Base-by-base conservation (phyloP, 1,140 invertebrate species). In the Macrostomum lignano region DNA sequence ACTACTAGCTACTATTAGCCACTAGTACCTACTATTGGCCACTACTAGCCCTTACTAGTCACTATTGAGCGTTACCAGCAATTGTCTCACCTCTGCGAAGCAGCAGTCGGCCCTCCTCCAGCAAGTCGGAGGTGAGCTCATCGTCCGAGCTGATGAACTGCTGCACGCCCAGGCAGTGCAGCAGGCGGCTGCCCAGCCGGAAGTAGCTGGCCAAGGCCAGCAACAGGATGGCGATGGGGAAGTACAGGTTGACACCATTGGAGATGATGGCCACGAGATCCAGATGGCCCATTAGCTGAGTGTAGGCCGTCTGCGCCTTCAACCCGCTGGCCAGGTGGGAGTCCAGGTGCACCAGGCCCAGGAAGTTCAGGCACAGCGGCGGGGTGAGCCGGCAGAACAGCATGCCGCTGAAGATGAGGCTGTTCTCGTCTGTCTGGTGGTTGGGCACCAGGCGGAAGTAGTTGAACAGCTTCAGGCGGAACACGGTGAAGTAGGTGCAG, bases 241-340 rank as follows among this genome's bases (percentile, higher is more conserved):
- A 91, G 52, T 96, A 98, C 24, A 98, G 74, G 57, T 96, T 94
- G 57, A 98, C 94, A 14, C 88, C 86, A 57, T 91, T 74, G 2
- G 82, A 79, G 38, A 96, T 77, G 34, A 96, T 78, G 7, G 76
- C 72, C 34, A 96, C 72, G 0, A 96, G 78, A 61, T 96, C 84
- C 81, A 96, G 82, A 48, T 94, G 86, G 14, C 88, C 88, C 86
- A 98, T 98, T 38, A 98, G 73, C 74, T 84, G 68, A 0, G 78
- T 86, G 44, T 84, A 84, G 44, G 72, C 67, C 1, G 78, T 84
- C 57, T 84, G 76, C 42, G 70, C 55, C 25, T 30, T 38, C 14
- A 3, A 5, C 10, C 20, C 19, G 42, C 76, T 71, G 24, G 84
- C 84, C 22, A 94, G 70, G 47, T 94, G 82, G 15, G 77, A 86